These are phyloP conservation scores for Torymus auratus DNA, from an alignment of 2,888 invertebrate genomes.

Conservation along the genomic window DNA sequence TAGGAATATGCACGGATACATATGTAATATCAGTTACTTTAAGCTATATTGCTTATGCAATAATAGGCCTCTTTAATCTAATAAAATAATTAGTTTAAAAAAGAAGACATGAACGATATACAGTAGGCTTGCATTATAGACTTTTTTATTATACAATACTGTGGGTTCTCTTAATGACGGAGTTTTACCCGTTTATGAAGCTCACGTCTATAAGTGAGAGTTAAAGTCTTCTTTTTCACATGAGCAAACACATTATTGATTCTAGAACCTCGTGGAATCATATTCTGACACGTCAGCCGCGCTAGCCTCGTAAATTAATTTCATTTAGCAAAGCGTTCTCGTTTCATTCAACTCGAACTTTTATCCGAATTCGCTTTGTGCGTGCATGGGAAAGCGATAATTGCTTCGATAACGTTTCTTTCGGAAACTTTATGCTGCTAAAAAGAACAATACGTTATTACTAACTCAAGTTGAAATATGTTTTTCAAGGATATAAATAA, in stretches of 20 bases:
- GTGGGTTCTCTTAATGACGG: slow-evolving; percentile 32
- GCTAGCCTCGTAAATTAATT: neutral
- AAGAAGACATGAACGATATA: neutral
- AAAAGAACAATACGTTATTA: no score
- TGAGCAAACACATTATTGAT: slow-evolving; percentile 31
- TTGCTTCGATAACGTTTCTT: no score
- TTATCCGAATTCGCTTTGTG: no score
- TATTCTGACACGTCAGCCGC: slow-evolving; percentile 32
- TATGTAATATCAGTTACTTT: no score
- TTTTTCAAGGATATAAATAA: no score
- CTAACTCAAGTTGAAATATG: no score
- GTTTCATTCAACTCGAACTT: neutral
- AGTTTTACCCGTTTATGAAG: slow-evolving; percentile 28
- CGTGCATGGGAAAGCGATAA: no score
- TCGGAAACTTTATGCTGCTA: no score
- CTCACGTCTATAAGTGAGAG: slow-evolving; percentile 28
- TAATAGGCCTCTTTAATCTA: slow-evolving; percentile 5
- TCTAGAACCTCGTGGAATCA: slow-evolving; percentile 12
- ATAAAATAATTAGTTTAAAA: slow-evolving; percentile 16
- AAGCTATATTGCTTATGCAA: neutral
- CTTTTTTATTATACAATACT: slow-evolving; percentile 22
- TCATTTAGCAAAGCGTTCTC: no score
- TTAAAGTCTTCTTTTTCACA: slow-evolving; percentile 33
- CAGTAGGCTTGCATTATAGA: slow-evolving; percentile 1
- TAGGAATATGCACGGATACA: no score